Evolutionary conservation across 2,888 invertebrate genomes (phyloP).

Genomic region (Polyploca ridens): DNA sequence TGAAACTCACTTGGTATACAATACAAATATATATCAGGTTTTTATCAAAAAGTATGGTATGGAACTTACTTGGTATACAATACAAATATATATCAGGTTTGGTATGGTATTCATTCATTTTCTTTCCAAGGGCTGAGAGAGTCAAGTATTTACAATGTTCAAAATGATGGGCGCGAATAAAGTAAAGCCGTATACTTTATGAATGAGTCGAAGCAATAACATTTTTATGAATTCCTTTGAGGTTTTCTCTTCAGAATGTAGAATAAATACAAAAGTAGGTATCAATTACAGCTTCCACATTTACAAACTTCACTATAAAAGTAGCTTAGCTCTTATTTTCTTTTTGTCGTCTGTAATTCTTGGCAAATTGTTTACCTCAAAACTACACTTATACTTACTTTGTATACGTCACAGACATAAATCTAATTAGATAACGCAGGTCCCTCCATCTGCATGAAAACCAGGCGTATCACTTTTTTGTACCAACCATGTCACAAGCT

Average conservation of each 20-base stretch:
- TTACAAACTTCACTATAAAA: not conserved
- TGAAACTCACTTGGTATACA: too few relatives aligned
- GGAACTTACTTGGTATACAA: not conserved
- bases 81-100: too few relatives aligned
- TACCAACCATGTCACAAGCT: too few relatives aligned
- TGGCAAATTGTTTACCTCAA: too few relatives aligned
- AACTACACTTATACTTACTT: too few relatives aligned
- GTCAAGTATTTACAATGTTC: slow-evolving; percentile 1
- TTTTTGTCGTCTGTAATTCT: not conserved
- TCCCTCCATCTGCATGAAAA: too few relatives aligned
- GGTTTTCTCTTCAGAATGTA: not conserved
- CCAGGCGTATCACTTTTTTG: too few relatives aligned
- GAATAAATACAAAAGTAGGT: not conserved
- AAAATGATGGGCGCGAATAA: slow-evolving; percentile 3
- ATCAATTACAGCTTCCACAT: not conserved
- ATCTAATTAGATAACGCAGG: too few relatives aligned
- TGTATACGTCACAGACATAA: too few relatives aligned
- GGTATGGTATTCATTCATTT: too few relatives aligned
- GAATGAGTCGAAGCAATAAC: slow-evolving; percentile 29
- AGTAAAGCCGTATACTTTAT: not conserved
- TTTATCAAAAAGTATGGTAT: not conserved
- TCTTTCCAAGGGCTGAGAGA: not conserved
- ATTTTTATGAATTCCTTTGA: slow-evolving; percentile 24
- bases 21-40: too few relatives aligned
- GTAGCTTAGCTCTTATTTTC: not conserved